Base-by-base conservation (phyloP, 2,888 invertebrate genomes). In the Andrena chrysosceles region DNA sequence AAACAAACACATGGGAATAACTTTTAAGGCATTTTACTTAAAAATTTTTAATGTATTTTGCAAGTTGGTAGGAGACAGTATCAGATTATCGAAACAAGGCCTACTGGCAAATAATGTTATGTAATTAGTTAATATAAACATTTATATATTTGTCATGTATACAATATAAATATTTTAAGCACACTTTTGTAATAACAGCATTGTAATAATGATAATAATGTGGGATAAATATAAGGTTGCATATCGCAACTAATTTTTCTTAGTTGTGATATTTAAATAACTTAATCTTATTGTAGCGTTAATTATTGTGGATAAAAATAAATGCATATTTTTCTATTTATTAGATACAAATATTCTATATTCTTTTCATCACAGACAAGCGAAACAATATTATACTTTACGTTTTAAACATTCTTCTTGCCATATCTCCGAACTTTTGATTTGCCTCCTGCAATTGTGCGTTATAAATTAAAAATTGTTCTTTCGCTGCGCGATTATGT, bases 401-500 rank as follows among this genome's bases (percentile, higher is more conserved):
- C 31, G 70, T 66, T 72, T 91, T 89, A 90, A 90, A 93, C 93
- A 94, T 96, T 95, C 95, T 96, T 90, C 95, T 96, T 78, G 96
- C 95, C 74, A 96, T 95, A 87, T 94, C 94, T 16, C 94, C 94
- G 88, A 95, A 96, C 70, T 95, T 95, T 84, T 95, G 94, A 87
- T 96, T 95, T 7, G 96, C 95, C 82, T 95, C 94, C 81, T 95
- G 95, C 85, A 96, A 94, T 87, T 95, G 95, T 0, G 95, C 94
- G 81, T 94, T 95, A 16, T 96, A 94, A 59, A 95, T 93, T 29
- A 94, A 94, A 0, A 96, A 95, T 89, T 96, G 96, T 49, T 96
- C 94, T 73, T 94, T 94, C 0, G 96, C 95, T 2, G 96, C 95
- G 81, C 95, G 95, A 90, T 97, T 96, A 54, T 95, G 95, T 0